Evolutionary conservation across 2,113 vertebrate species (phyloP), one percentile per base, ranked within the genome.

Genomic region (Regulus satrapa): DNA sequence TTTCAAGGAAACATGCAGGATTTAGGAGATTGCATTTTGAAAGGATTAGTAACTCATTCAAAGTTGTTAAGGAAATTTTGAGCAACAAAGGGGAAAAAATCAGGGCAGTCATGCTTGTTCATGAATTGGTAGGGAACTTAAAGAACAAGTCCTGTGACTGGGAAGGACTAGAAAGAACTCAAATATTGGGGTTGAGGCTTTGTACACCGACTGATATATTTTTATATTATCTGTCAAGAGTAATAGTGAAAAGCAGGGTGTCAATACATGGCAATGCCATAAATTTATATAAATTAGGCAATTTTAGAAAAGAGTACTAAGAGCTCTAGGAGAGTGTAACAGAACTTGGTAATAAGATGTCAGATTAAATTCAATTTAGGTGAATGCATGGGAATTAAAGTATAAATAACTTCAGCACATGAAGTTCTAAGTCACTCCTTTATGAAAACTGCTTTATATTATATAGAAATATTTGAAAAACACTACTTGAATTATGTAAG

Each of bases 321-420:
- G 61, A 80, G 45, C 59, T 95, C 43, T 78, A 74, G 75, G 59
- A 95, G 56, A 84, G 74, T 31, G 51, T 93, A 93, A 92, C 80
- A 83, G 90, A 76, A 56, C 49, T 94, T 88, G 55, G 34, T 93
- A 96, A 93, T 93, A 91, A 92, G 48, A 78, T 92, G 88, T 95
- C 91, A 95, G 88, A 94, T 96, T 97, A 92, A 90, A 92, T 94
- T 92, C 91, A 86, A 63, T 96, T 96, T 92, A 94, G 86, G 74
- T 76, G 79, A 94, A 68, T 77, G 59, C 51, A 59, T 11, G 40
- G 58, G 86, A 92, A 95, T 95, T 92, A 91, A 92, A 93, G 69
- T 51, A 88, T 92, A 74, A 93, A 95, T 95, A 85, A 89, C 85
- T 92, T 83, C 83, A 77, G 21, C 0, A 0, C 16, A 13, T 10